Evolutionary conservation across 2,797 vertebrate species (phyloP).

Genomic region (Tragelaphus eurycerus): DNA sequence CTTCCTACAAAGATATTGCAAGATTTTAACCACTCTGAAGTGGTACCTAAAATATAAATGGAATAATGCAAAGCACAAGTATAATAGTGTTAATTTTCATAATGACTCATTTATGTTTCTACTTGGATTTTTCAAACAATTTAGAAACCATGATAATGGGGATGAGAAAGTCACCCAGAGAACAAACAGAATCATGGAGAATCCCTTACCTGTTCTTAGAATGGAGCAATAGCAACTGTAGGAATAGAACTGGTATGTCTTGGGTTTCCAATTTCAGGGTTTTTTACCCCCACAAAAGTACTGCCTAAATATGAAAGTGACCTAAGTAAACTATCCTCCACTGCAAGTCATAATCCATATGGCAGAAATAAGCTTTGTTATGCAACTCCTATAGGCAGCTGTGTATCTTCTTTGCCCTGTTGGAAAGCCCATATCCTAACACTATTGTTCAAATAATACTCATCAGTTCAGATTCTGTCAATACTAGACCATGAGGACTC

Average conservation of each 20-base stretch:
- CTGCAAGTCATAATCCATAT: background rate
- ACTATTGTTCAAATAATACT: background rate
- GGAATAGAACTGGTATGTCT: background rate
- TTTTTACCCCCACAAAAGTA: background rate
- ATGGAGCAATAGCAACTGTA: background rate
- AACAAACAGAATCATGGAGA: background rate
- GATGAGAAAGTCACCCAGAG: background rate
- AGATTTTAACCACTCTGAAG: background rate
- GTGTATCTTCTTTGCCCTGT: background rate
- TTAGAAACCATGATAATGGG: background rate
- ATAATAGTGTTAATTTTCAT: background rate
- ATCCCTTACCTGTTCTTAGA: background rate
- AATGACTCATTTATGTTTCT: background rate
- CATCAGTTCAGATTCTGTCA: background rate
- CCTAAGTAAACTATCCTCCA: background rate
- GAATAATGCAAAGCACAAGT: constrained; percentile 10
- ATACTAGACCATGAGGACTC: background rate
- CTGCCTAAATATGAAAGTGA: background rate
- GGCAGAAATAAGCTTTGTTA: background rate
- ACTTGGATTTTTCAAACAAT: background rate
- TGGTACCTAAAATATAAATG: background rate
- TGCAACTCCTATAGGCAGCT: background rate
- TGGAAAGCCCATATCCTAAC: background rate
- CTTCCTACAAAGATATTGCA: background rate
- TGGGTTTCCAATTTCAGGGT: background rate